Conservation (phyloP, 2,113 vertebrate species). For the Phylloscopus whistleri region DNA sequence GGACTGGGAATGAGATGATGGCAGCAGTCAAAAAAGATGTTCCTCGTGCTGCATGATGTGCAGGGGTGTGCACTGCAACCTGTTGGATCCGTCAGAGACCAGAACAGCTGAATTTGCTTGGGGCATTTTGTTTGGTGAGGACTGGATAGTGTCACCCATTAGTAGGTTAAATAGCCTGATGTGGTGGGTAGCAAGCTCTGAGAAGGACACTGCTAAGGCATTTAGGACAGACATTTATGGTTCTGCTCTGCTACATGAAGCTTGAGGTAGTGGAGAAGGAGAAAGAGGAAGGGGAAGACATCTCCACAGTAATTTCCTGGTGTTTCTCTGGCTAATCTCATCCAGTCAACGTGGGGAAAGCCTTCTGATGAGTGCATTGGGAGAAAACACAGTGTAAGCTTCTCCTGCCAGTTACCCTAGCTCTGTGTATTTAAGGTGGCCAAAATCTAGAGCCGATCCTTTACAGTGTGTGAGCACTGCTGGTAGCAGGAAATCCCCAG, state of each 20-base stretch:
- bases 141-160: neutral
- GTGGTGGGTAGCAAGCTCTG: neutral
- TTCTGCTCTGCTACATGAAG: neutral
- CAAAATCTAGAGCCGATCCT: neutral
- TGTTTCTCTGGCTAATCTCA: neutral
- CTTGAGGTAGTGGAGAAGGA: neutral
- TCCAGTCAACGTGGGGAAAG: neutral
- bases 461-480: neutral
- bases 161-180: neutral
- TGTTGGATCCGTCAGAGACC: neutral
- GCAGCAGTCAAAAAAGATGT: neutral
- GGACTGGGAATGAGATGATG: neutral
- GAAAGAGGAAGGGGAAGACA: neutral
- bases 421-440: neutral
- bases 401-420: neutral
- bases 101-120: neutral
- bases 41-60: fast-evolving
- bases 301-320: neutral
- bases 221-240: neutral
- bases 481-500: slow-evolving; percentile 49
- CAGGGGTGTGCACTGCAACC: neutral
- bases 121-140: neutral
- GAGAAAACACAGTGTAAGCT: neutral
- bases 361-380: neutral
- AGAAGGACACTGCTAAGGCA: neutral